Evolutionary conservation across 2,888 invertebrate species (phyloP).

Genomic region (Phanerotoma sp.): DNA sequence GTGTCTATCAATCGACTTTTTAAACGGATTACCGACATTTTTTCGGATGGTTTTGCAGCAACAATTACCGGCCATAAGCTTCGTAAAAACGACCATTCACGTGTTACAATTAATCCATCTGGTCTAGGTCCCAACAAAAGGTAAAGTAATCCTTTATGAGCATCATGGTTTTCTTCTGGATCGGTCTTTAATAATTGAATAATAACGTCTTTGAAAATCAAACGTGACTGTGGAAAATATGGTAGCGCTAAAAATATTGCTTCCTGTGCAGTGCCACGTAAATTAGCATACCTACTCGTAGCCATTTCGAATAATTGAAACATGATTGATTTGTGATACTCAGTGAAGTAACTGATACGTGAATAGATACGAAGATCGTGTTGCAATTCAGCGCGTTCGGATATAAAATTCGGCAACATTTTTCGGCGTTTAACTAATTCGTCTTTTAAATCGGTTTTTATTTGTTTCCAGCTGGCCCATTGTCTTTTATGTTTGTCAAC

Average conservation of each 20-base stretch:
- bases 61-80: conserved; percentile 79
- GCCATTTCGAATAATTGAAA: conserved; percentile 65
- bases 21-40: conserved; percentile 71
- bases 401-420: conserved; percentile 56
- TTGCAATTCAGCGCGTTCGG: conserved; percentile 42
- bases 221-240: conserved; percentile 72
- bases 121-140: conserved; percentile 70
- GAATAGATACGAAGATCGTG: conserved; percentile 54
- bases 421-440: conserved; percentile 64
- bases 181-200: conserved; percentile 65
- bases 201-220: conserved; percentile 65
- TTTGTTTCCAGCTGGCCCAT: conserved; percentile 67
- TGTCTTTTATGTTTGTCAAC: conserved; percentile 65
- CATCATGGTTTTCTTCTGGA: conserved; percentile 66
- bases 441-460: conserved; percentile 67
- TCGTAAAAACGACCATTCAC: conserved; percentile 74
- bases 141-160: conserved; percentile 78
- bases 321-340: conserved; percentile 65
- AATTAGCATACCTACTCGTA: conserved; percentile 69
- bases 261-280: conserved; percentile 69
- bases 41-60: conserved; percentile 79
- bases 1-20: conserved; percentile 62
- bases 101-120: conserved; percentile 67
- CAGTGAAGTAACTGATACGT: conserved; percentile 60
- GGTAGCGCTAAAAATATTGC: conserved; percentile 66